These are phyloP conservation scores for Dascyllus trimaculatus DNA, from an alignment of 2,113 vertebrate species.

Conservation along the genomic window DNA sequence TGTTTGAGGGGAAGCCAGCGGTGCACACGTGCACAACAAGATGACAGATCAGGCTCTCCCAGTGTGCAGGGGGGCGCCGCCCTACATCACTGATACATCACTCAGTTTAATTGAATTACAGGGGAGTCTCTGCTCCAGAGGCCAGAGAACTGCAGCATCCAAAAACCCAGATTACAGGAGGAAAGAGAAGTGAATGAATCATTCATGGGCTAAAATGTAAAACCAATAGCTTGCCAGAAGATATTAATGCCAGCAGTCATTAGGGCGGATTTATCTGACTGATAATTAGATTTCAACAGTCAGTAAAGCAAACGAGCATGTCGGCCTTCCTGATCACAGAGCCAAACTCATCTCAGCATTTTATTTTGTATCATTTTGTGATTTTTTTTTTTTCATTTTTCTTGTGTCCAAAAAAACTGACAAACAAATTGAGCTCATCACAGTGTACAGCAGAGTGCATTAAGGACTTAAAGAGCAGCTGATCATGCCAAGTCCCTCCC, in stretches of 20 bases:
- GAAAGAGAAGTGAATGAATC: slow-evolving; percentile 40
- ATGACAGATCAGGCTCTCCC: slow-evolving; percentile 28
- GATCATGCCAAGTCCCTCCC: slow-evolving; percentile 48
- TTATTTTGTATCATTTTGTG: background rate
- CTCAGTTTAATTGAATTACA: slow-evolving; percentile 47
- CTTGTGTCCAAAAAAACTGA: background rate
- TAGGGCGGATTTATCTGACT: background rate
- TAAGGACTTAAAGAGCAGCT: slow-evolving; percentile 25
- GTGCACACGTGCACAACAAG: slow-evolving; percentile 40
- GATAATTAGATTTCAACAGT: background rate
- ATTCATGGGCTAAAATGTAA: slow-evolving; percentile 28
- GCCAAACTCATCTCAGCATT: background rate
- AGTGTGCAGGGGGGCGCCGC: background rate
- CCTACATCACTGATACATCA: slow-evolving; percentile 40
- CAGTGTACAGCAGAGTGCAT: slow-evolving; percentile 42
- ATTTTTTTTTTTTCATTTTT: background rate
- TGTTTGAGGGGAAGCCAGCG: slow-evolving; percentile 23
- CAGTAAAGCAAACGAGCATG: background rate
- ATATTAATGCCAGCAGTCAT: slow-evolving; percentile 42
- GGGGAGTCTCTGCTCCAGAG: background rate
- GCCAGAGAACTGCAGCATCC: slow-evolving; percentile 27
- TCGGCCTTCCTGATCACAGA: background rate
- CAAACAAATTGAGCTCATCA: slow-evolving; percentile 9
- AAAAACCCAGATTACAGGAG: slow-evolving; percentile 37
- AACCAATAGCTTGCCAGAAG: slow-evolving; percentile 11